Evolutionary conservation across 2,888 invertebrate genomes (phyloP), one percentile per base, ranked within the genome.

Genomic region (Nemapogon koenigi): DNA sequence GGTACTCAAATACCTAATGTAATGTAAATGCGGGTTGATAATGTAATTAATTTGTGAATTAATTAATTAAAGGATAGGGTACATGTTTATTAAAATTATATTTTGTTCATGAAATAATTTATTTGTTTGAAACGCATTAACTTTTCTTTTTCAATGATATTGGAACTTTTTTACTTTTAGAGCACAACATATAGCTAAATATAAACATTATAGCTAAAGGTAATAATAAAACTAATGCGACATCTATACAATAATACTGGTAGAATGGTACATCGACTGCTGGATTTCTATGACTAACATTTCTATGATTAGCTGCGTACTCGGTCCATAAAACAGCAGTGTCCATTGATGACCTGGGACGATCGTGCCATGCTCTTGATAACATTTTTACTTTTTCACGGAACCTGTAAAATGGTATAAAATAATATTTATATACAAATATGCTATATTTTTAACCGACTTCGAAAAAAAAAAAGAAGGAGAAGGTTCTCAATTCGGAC

Each of bases 281-380:
- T 1, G 81, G 66, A 1, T 81, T 68, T 36, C 76, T 66, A 51
- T 80, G 68, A 1, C 59, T 63, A 18, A 64, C 56, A 42, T 83
- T 81, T 3, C 73, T 55, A 47, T 84, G 69, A 38, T 73, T 67
- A 4, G 83, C 83, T 1, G 82, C 81, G 49, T 81, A 85, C 52
- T 87, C 86, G 2, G 83, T 81, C 86, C 86, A 87, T 53, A 76
- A 86, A 8, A 84, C 57, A 2, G 86, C 85, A 0, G 83, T 81
- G 33, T 86, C 82, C 49, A 84, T 50, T 1, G 86, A 79, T 1
- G 80, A 59, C 51, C 82, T 52, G 0, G 84, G 86, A 11, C 84
- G 72, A 48, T 86, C 85, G 40, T 72, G 73, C 76, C 83, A 86
- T 3, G 81, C 67, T 39, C 58, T 67, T 4, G 83, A 80, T 8